Conservation (phyloP, 2,113 vertebrate genomes). For the Atherinomorus stipes region DNA sequence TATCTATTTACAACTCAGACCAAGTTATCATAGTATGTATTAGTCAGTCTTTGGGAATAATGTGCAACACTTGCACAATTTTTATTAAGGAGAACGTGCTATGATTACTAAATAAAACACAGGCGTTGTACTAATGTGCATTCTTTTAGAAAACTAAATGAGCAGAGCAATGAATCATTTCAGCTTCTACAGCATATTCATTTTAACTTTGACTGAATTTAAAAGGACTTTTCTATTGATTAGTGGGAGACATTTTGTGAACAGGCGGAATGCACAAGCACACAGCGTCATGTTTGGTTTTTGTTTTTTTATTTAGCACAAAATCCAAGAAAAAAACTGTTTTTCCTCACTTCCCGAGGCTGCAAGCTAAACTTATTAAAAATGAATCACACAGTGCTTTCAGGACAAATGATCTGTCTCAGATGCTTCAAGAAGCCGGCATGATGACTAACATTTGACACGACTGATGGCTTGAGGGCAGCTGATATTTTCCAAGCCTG, state of each 20-base stretch:
- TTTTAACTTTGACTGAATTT: slow-evolving; percentile 40
- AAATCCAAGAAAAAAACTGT: slow-evolving; percentile 1
- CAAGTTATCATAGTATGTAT: no score
- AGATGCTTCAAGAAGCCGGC: slow-evolving; percentile 33
- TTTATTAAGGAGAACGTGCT: background rate
- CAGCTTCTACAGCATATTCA: slow-evolving; percentile 7
- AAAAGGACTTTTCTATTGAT: slow-evolving; percentile 39
- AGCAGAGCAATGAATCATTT: background rate
- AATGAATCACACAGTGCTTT: slow-evolving; percentile 30
- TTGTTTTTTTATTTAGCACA: slow-evolving; percentile 8
- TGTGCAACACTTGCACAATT: background rate
- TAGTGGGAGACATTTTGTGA: slow-evolving; percentile 22
- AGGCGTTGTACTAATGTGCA: background rate
- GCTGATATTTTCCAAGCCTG: slow-evolving; percentile 40
- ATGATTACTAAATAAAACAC: background rate
- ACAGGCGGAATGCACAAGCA: slow-evolving; percentile 1
- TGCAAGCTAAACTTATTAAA: slow-evolving; percentile 17
- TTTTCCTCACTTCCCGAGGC: background rate
- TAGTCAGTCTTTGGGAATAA: no score
- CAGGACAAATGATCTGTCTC: slow-evolving; percentile 39
- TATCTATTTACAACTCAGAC: no score
- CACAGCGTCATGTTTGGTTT: background rate
- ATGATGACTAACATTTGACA: slow-evolving; percentile 44
- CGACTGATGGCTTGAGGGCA: slow-evolving; percentile 28
- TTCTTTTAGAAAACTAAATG: slow-evolving; percentile 9